Conservation (phyloP, 2,797 vertebrate species). For the Xiphophorus birchmanni region DNA sequence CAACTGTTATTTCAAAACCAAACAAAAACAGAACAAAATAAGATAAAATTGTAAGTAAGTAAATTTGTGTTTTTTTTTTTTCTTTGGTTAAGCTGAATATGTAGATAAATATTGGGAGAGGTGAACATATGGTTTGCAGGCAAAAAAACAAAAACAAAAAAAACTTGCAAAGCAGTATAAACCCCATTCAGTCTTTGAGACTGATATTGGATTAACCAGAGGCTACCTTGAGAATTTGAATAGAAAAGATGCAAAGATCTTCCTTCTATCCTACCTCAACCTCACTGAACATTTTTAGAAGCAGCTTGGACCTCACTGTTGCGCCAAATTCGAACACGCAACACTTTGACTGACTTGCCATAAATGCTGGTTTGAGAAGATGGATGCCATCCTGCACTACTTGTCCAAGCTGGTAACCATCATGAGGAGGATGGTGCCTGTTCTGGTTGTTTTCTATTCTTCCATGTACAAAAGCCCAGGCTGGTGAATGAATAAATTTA, state of each 20-base stretch:
- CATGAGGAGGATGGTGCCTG: background rate
- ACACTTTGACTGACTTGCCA: background rate
- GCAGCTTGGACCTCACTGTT: background rate
- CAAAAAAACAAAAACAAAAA: background rate
- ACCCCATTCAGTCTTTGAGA: background rate
- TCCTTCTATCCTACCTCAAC: background rate
- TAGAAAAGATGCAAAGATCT: background rate
- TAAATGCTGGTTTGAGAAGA: background rate
- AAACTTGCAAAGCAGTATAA: background rate
- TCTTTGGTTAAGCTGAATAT: background rate
- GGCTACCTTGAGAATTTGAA: background rate
- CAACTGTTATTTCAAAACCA: background rate
- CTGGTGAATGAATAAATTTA: background rate
- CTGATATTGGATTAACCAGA: background rate
- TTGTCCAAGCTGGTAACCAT: background rate
- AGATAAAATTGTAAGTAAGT: background rate
- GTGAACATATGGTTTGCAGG: background rate
- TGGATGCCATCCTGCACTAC: background rate
- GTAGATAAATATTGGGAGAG: background rate
- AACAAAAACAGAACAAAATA: background rate
- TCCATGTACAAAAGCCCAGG: background rate
- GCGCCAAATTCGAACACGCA: background rate
- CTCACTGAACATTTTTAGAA: background rate
- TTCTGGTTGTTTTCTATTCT: background rate
- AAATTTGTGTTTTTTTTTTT: background rate